Base-by-base conservation (phyloP, 2,113 vertebrate species). In the Felis chaus region DNA sequence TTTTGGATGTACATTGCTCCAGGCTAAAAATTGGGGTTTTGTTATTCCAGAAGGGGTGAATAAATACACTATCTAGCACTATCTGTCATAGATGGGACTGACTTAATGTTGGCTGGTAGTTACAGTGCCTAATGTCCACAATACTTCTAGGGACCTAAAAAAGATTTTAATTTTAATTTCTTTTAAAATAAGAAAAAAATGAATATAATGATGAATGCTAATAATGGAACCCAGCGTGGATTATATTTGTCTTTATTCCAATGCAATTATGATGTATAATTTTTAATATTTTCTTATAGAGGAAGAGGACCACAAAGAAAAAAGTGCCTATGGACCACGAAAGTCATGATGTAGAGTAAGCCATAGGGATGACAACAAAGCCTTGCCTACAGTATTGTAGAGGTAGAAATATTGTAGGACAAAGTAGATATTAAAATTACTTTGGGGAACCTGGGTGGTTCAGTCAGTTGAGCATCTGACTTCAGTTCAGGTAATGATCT, bases 131-230 rank as follows among this genome's bases (percentile, higher is more conserved):
- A 41, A 6, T 65, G 25, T 16, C 19, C 6, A 55, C 29, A 14
- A 48, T 19, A 55, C 7, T 76, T 91, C 50, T 19, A 21, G 57
- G 1, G 4, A 5, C n/a, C 45, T 50, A 45, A 63, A 57, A 84
- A 92, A 14, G 14, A 14, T 5, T 45, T 68, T 39, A 41, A 66
- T 85, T 97, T 89, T 63, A 63, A 85, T 76, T 94, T 94, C 13
- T 71, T 63, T 90, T 90, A 79, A 88, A 93, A 79, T 81, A 33
- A 90, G 65, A 95, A 85, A 61, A 82, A 57, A 82, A 81, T 41
- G 4, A 78, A 45, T 63, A 63, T 68, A 95, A 80, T 63, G 69
- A 65, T 79, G 21, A 9, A 50, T 78, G 53, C 53, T 50, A 55
- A 71, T 63, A 96, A 93, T 93, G 16, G 31, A 50, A 97, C 91